Base-by-base conservation (phyloP, 1,140 invertebrate genomes). In the Vanessa tameamea region DNA sequence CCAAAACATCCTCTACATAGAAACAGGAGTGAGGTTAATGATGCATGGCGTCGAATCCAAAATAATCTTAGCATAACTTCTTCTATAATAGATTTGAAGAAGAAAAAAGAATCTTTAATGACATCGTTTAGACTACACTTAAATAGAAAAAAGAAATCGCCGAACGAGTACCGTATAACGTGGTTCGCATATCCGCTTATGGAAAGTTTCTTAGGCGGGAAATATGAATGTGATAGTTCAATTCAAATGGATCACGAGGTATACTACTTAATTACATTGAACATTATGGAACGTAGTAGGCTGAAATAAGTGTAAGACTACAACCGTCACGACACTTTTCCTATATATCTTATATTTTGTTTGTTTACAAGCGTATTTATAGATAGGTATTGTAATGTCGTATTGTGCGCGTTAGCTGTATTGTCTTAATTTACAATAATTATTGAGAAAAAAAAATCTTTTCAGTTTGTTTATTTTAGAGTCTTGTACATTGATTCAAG, bases 81-180 rank as follows among this genome's bases (percentile, higher is more conserved):
- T 69, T 80, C 84, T 37, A 73, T 91, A 23, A 74, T 64, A 69
- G 87, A 89, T 73, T 72, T 91, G 37, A 91, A 91, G 75, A 88
- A 82, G 78, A 91, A 91, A 80, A 91, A 89, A 53, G 89, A 91
- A 75, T 91, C 87, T 2, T 77, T 91, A 64, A 89, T 91, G 87
- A 87, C 87, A 43, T 83, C 84, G 8, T 91, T 88, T 78, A 82
- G 87, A 77, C 83, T 86, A 78, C 86, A 88, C 73, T 80, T 82
- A 50, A 83, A 84, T 57, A 84, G 81, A 76, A 88, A 88, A 74
- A 88, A 83, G 72, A 88, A 83, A 77, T 77, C 61, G 15, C 80
- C 79, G 16, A 80, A 74, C 8, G 78, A 75, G 31, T 90, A 87
- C 81, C 82, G 81, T 31, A 83, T 84, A 16, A 79, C 82, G 64